Percentiles rank a stretch among this genome's conserved stretches.
phyloP scores from a whole-genome alignment of 2,888 invertebrate genomes.

The Acleris cristana region DNA sequence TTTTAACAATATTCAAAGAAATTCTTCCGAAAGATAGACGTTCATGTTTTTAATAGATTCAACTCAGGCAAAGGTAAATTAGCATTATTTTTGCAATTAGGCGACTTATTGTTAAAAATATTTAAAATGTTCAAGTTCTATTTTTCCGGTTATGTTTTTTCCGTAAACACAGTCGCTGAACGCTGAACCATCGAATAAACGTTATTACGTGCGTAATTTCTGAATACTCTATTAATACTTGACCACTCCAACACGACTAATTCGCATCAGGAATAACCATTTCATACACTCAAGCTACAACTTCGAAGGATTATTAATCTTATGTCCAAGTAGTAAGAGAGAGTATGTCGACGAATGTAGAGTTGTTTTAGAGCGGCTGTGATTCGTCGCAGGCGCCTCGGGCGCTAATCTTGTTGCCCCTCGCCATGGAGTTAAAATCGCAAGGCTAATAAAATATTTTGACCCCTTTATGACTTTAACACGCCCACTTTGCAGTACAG shows the following conservation, averaged over 20 bases:
- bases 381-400: constrained; percentile 66
- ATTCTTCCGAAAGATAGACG: too few relatives aligned
- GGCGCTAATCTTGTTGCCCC: constrained; percentile 78
- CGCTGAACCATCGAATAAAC: not conserved
- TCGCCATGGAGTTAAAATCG: constrained; percentile 79
- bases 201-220: not conserved
- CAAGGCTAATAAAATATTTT: constrained; percentile 84
- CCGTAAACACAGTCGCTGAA: too few relatives aligned
- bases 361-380: constrained; percentile 44
- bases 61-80: too few relatives aligned
- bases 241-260: constrained; percentile 57
- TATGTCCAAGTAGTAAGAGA: constrained; percentile 40
- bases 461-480: constrained; percentile 82
- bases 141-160: too few relatives aligned
- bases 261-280: constrained; percentile 33
- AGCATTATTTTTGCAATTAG: too few relatives aligned
- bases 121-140: too few relatives aligned
- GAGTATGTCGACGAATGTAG: constrained; percentile 46
- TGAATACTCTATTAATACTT: constrained; percentile 46
- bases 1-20: too few relatives aligned
- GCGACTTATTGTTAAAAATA: too few relatives aligned
- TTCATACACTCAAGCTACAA: not conserved
- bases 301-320: not conserved
- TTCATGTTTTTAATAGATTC: too few relatives aligned
- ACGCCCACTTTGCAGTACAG: constrained; percentile 76